phyloP scores from a whole-genome alignment of 2,797 vertebrate species.

The Arrhamphus sclerolepis region DNA sequence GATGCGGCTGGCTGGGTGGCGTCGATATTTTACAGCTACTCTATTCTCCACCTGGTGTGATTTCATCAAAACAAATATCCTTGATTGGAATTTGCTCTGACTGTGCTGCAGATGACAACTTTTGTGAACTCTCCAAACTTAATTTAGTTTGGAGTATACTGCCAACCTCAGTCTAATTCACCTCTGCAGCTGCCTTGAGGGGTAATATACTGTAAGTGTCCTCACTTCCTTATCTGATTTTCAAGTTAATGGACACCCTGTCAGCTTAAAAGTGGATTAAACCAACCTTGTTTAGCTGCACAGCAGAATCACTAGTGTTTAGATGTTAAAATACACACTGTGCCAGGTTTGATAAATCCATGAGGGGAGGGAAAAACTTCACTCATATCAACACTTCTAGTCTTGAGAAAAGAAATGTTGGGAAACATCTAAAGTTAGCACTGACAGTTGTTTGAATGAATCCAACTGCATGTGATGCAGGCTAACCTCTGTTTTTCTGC shows the following conservation, averaged over 20 bases:
- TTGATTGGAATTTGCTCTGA: slow-evolving; percentile 37
- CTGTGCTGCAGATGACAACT: slow-evolving; percentile 26
- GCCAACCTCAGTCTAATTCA: slow-evolving; percentile 60
- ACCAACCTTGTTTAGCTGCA: slow-evolving; percentile 25
- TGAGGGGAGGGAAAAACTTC: slow-evolving; percentile 5
- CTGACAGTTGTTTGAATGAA: background rate
- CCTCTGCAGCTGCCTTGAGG: slow-evolving; percentile 51
- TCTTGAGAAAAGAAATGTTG: background rate
- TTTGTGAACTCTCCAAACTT: slow-evolving; percentile 52
- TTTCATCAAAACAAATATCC: slow-evolving; percentile 22
- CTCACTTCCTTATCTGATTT: slow-evolving; percentile 58
- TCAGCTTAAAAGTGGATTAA: slow-evolving; percentile 49
- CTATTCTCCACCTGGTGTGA: slow-evolving; percentile 12
- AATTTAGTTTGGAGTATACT: slow-evolving; percentile 46
- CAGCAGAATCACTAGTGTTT: slow-evolving; percentile 33
- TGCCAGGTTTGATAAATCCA: slow-evolving; percentile 26
- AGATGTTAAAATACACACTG: slow-evolving; percentile 23
- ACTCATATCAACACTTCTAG: slow-evolving; percentile 26
- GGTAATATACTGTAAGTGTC: slow-evolving; percentile 54
- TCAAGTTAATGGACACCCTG: slow-evolving; percentile 41
- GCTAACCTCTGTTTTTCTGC: slow-evolving; percentile 97
- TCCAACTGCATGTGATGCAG: background rate
- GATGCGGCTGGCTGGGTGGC: background rate
- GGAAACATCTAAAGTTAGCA: slow-evolving; percentile 6
- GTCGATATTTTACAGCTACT: slow-evolving; percentile 2